phyloP scores from a whole-genome alignment of 2,797 vertebrate species.

The Pteropus rufus region DNA sequence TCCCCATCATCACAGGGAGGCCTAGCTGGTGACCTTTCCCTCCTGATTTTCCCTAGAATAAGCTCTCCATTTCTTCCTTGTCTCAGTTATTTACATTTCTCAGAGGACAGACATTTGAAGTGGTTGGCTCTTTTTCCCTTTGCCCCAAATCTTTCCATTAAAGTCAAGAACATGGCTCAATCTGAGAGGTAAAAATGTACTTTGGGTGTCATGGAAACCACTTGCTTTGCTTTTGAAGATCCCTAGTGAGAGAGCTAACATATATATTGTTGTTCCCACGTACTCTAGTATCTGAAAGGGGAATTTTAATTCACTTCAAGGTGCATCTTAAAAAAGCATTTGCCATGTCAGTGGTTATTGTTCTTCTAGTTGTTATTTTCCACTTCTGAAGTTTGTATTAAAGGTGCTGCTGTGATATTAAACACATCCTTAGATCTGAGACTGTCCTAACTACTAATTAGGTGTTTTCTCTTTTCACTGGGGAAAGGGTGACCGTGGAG shows the following conservation, averaged over 20 bases:
- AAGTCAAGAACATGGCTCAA: background rate
- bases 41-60: background rate
- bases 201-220: background rate
- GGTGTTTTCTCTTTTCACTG: conserved; percentile 39
- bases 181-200: background rate
- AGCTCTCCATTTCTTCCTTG: background rate
- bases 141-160: background rate
- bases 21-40: background rate
- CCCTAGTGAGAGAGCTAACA: background rate
- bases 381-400: background rate
- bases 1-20: background rate
- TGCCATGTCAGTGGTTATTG: background rate
- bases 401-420: background rate
- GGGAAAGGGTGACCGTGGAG: conserved; percentile 91
- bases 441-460: background rate
- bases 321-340: background rate
- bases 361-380: background rate
- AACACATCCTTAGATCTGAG: background rate
- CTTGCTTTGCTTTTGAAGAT: background rate
- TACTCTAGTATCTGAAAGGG: background rate
- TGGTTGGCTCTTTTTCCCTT: background rate
- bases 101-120: background rate
- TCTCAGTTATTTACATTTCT: background rate
- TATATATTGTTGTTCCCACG: background rate
- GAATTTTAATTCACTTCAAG: background rate